These are phyloP conservation scores for Heterotis niloticus DNA, from an alignment of 2,113 vertebrate species.

Conservation along the genomic window DNA sequence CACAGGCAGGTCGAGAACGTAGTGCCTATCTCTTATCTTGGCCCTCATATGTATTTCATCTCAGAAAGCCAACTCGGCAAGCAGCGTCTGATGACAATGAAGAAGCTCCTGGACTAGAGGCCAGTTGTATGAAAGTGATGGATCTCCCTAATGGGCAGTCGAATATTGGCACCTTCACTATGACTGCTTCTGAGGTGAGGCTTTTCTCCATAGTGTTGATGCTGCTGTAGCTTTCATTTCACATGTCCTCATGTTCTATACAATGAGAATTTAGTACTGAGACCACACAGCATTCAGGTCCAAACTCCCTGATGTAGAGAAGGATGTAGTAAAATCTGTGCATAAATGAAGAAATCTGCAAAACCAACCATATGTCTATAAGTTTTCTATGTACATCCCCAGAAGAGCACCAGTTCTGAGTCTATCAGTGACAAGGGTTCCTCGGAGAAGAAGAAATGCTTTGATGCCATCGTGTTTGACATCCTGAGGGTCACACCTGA, in stretches of 20 bases:
- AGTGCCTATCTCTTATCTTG: not conserved
- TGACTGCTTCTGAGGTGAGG: constrained; percentile 82
- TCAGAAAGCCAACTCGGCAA: constrained; percentile 63
- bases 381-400: constrained; percentile 30
- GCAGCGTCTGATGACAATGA: constrained; percentile 67
- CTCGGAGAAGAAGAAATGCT: constrained; percentile 92
- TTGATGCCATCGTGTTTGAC: constrained; percentile 96
- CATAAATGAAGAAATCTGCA: not conserved
- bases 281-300: no score
- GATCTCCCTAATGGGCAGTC: constrained; percentile 88
- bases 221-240: not conserved
- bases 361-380: not conserved
- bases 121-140: constrained; percentile 86
- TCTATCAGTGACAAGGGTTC: constrained; percentile 92
- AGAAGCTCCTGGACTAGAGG: constrained; percentile 59
- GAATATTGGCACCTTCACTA: constrained; percentile 65
- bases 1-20: not conserved
- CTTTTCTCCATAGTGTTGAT: not conserved
- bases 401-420: constrained; percentile 97
- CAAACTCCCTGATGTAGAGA: no score
- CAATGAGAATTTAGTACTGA: not conserved
- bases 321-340: no score
- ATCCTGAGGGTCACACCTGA: constrained; percentile 95
- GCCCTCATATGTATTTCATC: constrained; percentile 25
- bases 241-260: not conserved